Percentiles rank a stretch among this genome's conserved stretches.
These are phyloP conservation scores for Abrostola triplasia DNA, from an alignment of 2,888 invertebrate species.

Conservation along the genomic window DNA sequence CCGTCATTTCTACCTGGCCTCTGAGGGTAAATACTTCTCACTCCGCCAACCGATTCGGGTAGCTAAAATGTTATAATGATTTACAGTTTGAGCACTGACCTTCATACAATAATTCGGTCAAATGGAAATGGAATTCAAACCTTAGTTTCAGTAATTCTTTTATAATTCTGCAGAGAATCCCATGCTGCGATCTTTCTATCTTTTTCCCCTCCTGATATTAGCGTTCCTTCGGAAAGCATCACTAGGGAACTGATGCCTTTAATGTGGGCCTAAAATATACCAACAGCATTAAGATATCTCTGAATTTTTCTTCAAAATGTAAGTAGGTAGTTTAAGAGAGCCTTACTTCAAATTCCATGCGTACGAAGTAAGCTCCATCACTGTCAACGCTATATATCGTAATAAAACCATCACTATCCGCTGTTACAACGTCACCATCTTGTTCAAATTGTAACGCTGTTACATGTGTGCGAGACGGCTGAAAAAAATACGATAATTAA, in stretches of 20 bases:
- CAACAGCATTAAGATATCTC: not conserved
- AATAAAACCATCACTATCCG: constrained; percentile 97
- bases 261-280: constrained; percentile 90
- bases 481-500: constrained; percentile 30
- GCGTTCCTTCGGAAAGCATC: constrained; percentile 96
- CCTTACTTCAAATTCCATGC: constrained; percentile 94
- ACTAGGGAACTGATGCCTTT: constrained; percentile 95
- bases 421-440: constrained; percentile 97
- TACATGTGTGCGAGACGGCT: constrained; percentile 95
- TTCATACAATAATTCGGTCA: not conserved
- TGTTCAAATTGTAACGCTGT: constrained; percentile 96
- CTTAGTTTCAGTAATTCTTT: constrained; percentile 96
- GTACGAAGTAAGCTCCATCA: constrained; percentile 95
- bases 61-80: constrained; percentile 86
- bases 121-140: constrained; percentile 74
- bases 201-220: constrained; percentile 96
- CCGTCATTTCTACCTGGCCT: constrained; percentile 96
- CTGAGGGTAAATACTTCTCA: constrained; percentile 96
- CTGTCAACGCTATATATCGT: constrained; percentile 96
- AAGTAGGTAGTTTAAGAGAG: not conserved
- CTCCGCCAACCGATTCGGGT: constrained; percentile 95
- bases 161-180: constrained; percentile 97
- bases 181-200: constrained; percentile 97
- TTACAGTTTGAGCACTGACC: not conserved
- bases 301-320: not conserved